phyloP scores from a whole-genome alignment of 2,113 vertebrate genomes.

The Dasyprocta punctata region DNA sequence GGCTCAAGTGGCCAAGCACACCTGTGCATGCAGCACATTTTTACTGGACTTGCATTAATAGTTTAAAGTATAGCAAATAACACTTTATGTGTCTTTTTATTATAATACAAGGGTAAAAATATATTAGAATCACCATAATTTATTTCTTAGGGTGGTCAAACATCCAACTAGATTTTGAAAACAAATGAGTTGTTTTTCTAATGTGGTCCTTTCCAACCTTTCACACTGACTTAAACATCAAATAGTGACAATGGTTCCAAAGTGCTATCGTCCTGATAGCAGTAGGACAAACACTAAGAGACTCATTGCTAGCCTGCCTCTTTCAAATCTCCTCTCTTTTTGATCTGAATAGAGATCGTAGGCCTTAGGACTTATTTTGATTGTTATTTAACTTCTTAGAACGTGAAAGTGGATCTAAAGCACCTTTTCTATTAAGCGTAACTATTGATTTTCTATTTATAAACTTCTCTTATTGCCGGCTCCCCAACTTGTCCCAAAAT shows the following conservation, averaged over 20 bases:
- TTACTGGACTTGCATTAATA: conserved; percentile 56
- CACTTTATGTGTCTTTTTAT: conserved; percentile 28
- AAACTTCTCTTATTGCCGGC: neutral
- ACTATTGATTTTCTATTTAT: neutral
- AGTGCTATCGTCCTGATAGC: neutral
- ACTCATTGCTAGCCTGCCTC: no score
- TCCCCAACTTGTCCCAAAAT: neutral
- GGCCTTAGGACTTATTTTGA: neutral
- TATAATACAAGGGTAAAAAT: conserved; percentile 53
- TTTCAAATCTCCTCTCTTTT: neutral
- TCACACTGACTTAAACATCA: neutral
- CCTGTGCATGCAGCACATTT: neutral
- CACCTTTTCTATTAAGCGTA: neutral
- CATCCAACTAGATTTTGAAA: neutral
- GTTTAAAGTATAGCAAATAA: conserved; percentile 55
- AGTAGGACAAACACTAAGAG: neutral
- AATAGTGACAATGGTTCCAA: neutral
- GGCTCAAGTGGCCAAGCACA: conserved; percentile 59
- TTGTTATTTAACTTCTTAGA: neutral
- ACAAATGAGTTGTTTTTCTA: neutral
- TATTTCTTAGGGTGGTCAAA: neutral
- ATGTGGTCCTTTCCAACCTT: neutral
- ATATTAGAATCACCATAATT: neutral
- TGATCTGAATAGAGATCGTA: neutral
- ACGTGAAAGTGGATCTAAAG: neutral